These are phyloP conservation scores for Sitodiplosis mosellana DNA, from an alignment of 1,140 invertebrate species.

Conservation along the genomic window DNA sequence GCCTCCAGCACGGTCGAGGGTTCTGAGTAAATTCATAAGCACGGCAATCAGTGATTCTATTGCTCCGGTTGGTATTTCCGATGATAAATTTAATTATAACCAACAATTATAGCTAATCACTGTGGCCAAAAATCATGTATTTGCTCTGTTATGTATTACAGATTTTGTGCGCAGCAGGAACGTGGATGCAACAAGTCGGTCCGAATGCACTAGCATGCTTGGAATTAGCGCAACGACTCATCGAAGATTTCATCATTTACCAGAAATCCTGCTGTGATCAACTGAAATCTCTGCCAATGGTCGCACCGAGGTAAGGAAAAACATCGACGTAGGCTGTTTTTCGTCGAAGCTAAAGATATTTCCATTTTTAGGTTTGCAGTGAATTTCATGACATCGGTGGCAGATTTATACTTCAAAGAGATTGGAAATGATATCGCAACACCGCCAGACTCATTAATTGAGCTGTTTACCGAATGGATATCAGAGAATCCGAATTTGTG, in stretches of 20 bases:
- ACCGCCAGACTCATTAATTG: conserved; percentile 36
- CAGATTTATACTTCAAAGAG: conserved; percentile 48
- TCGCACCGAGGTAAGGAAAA: conserved; percentile 39
- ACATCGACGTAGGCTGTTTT: background rate
- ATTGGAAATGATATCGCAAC: conserved; percentile 24
- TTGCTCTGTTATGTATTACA: conserved; percentile 6
- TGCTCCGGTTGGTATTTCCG: conserved; percentile 28
- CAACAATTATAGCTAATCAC: too few species aligned
- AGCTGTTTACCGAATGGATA: conserved; percentile 46
- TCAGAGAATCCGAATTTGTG: conserved; percentile 45
- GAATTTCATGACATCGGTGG: conserved; percentile 59
- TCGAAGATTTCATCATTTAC: conserved; percentile 61
- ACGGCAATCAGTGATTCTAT: conserved; percentile 55
- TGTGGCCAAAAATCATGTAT: too few species aligned
- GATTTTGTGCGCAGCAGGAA: conserved; percentile 53
- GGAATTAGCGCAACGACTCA: conserved; percentile 48
- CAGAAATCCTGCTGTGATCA: conserved; percentile 42
- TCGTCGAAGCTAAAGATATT: background rate
- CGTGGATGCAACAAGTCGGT: conserved; percentile 69
- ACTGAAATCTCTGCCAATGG: conserved; percentile 43
- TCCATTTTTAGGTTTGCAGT: conserved; percentile 34
- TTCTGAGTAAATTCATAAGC: conserved; percentile 60
- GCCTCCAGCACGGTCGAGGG: conserved; percentile 39
- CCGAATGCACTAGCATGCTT: conserved; percentile 52
- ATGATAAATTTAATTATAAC: too few species aligned